Percentiles rank a stretch among this genome's conserved stretches.
phyloP scores from a whole-genome alignment of 2,113 vertebrate genomes.

The Chelonoidis abingdonii region DNA sequence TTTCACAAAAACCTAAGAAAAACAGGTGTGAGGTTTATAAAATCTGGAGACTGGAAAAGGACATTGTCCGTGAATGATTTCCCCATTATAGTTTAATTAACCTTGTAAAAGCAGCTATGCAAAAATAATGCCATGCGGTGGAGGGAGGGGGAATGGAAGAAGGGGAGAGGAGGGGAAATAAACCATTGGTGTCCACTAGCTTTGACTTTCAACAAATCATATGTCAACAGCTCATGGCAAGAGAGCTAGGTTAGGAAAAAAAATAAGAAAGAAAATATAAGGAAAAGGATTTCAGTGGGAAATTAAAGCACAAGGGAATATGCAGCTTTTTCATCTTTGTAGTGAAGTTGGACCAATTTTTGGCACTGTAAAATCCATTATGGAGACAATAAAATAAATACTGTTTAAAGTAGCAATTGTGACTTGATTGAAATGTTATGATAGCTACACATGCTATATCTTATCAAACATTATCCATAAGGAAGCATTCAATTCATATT shows the following conservation, averaged over 20 bases:
- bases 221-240: constrained; percentile 68
- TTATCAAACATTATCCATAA: constrained; percentile 81
- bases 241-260: constrained; percentile 22
- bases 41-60: constrained; percentile 79
- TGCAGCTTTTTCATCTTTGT: constrained; percentile 67
- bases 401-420: constrained; percentile 75
- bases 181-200: constrained; percentile 54
- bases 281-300: constrained; percentile 24
- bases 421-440: constrained; percentile 77
- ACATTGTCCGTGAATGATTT: constrained; percentile 73
- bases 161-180: constrained; percentile 19
- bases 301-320: constrained; percentile 19
- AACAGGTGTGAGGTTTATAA: constrained; percentile 86
- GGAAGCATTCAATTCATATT: constrained; percentile 83
- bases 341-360: constrained; percentile 67
- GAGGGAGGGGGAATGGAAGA: neutral
- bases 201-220: constrained; percentile 77
- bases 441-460: constrained; percentile 75
- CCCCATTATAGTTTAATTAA: constrained; percentile 80
- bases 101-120: constrained; percentile 71
- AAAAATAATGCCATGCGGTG: constrained; percentile 68
- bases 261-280: constrained; percentile 41
- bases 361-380: constrained; percentile 79
- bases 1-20: constrained; percentile 80
- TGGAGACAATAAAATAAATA: constrained; percentile 78